Conservation (phyloP, 2,888 invertebrate genomes). For the Drosophila cognata region DNA sequence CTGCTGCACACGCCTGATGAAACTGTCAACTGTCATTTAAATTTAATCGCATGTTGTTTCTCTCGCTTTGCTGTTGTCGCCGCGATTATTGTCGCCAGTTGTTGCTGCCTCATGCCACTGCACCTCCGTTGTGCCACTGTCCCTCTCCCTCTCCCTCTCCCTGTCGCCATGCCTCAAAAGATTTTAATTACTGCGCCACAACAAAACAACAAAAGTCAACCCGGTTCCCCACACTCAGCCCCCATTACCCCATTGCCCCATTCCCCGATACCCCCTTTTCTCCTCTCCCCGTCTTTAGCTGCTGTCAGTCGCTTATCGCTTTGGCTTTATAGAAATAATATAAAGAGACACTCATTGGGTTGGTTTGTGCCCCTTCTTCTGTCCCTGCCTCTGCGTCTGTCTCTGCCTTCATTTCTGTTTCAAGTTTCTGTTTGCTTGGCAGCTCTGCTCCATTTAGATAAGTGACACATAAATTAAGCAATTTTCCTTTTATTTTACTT, state of each 20-base stretch:
- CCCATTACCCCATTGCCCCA: not conserved
- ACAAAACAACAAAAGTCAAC: slow-evolving; percentile 56
- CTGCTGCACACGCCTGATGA: slow-evolving; percentile 61
- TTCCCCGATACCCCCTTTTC: not conserved
- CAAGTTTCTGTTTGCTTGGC: slow-evolving; percentile 40
- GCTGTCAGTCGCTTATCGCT: slow-evolving; percentile 69
- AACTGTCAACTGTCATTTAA: slow-evolving; percentile 81
- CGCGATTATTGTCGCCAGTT: slow-evolving; percentile 73
- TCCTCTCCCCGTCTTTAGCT: slow-evolving; percentile 13
- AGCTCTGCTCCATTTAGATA: slow-evolving; percentile 78
- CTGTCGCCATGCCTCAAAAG: slow-evolving; percentile 5
- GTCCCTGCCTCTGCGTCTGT: not conserved
- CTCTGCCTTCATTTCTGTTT: slow-evolving; percentile 16
- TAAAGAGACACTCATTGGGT: slow-evolving; percentile 67
- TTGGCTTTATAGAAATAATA: slow-evolving; percentile 69
- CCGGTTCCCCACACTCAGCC: slow-evolving; percentile 5
- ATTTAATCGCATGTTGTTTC: slow-evolving; percentile 75
- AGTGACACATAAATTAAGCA: slow-evolving; percentile 80
- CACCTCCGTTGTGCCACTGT: not conserved
- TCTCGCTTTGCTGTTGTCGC: slow-evolving; percentile 61
- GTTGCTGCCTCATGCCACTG: slow-evolving; percentile 1
- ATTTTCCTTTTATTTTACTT: slow-evolving; percentile 70
- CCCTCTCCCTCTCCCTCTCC: not conserved
- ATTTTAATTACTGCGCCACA: slow-evolving; percentile 72
- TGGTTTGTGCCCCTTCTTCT: slow-evolving; percentile 11